Conservation (phyloP, 2,888 invertebrate species). For the Archaeoteleia sp. region DNA sequence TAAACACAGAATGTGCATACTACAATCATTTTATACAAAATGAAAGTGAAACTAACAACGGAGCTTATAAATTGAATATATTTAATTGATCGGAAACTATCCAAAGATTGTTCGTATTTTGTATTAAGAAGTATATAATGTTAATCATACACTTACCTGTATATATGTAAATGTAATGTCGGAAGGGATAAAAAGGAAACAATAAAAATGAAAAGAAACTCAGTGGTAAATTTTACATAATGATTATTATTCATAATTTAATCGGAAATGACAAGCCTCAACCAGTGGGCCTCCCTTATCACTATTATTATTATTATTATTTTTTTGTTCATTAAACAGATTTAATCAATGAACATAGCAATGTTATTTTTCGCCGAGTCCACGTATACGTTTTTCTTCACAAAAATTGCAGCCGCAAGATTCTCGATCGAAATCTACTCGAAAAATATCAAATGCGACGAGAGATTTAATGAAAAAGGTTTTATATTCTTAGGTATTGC, state of each 20-base stretch:
- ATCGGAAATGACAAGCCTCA: constrained; percentile 69
- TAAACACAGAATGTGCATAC: no score
- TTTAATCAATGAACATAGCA: constrained; percentile 70
- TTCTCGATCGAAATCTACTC: constrained; percentile 20
- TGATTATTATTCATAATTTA: constrained; percentile 71
- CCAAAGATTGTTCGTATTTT: no score
- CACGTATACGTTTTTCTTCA: constrained; percentile 58
- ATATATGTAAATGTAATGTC: not conserved
- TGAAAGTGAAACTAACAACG: no score
- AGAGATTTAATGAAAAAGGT: constrained; percentile 4
- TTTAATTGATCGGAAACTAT: no score
- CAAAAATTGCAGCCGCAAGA: constrained; percentile 18
- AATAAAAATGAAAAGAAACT: constrained; percentile 2
- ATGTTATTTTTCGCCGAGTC: constrained; percentile 65
- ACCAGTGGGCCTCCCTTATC: constrained; percentile 68
- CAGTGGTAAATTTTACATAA: constrained; percentile 68
- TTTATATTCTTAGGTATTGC: constrained; percentile 4
- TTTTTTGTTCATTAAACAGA: constrained; percentile 62
- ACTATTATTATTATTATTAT: constrained; percentile 36
- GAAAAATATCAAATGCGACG: constrained; percentile 22
- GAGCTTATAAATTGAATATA: no score
- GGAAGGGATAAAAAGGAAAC: not conserved
- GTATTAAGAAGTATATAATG: no score
- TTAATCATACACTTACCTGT: no score
- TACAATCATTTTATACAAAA: no score